Percentiles rank a stretch among this genome's conserved stretches.
Conservation (phyloP, 2,888 invertebrate species). For the Anthrax anthrax region DNA sequence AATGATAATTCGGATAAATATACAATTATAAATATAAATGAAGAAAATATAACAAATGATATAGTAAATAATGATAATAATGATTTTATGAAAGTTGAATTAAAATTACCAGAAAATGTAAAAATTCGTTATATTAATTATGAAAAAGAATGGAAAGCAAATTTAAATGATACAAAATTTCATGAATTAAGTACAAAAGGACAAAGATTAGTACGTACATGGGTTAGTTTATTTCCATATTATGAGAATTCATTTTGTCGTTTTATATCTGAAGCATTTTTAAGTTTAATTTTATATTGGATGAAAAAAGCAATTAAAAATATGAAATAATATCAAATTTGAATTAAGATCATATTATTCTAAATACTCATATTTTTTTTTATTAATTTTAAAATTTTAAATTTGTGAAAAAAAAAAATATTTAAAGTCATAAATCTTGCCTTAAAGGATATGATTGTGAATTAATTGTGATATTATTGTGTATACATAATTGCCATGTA, state of each 20-base stretch:
- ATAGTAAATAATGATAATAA: background rate
- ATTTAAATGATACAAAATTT: constrained; percentile 10
- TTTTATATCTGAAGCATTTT: background rate
- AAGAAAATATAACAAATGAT: background rate
- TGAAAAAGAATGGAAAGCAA: constrained; percentile 6
- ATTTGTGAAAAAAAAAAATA: no score
- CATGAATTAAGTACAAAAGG: constrained; percentile 1
- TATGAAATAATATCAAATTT: no score
- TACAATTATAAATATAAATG: background rate
- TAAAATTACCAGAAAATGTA: background rate
- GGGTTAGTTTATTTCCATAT: background rate
- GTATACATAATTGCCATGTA: no score
- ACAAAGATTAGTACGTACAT: background rate
- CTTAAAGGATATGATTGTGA: no score
- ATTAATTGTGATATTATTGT: no score
- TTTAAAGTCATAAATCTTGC: no score
- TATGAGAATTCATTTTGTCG: background rate
- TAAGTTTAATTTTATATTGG: background rate
- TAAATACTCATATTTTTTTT: no score
- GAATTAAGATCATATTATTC: no score
- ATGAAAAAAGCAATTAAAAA: no score
- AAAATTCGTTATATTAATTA: constrained; percentile 5
- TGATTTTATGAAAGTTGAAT: background rate
- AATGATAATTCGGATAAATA: no score
- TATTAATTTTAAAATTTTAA: no score